Evolutionary conservation across 2,888 invertebrate genomes (phyloP).

Genomic region (Limnephilus auricula): DNA sequence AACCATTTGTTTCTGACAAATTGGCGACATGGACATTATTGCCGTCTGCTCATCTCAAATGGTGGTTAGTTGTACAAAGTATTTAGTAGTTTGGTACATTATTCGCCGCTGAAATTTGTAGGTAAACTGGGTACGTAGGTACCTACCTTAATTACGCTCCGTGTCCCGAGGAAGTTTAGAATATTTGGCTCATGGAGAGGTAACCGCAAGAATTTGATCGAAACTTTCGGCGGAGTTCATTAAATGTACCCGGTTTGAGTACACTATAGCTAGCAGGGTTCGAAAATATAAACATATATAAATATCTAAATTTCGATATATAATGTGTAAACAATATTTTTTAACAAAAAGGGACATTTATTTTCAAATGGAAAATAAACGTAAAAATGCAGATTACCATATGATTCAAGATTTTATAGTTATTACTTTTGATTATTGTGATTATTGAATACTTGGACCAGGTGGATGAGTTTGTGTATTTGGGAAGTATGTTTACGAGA

Average conservation of each 20-base stretch:
- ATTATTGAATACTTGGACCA: too few relatives aligned
- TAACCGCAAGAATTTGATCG: slow-evolving; percentile 40
- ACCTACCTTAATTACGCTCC: slow-evolving; percentile 27
- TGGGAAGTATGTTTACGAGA: too few relatives aligned
- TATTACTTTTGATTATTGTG: too few relatives aligned
- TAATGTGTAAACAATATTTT: too few relatives aligned
- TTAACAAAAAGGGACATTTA: too few relatives aligned
- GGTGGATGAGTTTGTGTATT: too few relatives aligned
- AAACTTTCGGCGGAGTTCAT: slow-evolving; percentile 29
- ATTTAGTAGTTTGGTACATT: background rate
- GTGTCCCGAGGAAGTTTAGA: slow-evolving; percentile 28
- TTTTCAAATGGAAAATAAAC: too few relatives aligned
- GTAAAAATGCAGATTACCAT: too few relatives aligned
- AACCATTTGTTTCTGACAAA: background rate
- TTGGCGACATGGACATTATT: background rate
- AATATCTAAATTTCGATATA: too few relatives aligned
- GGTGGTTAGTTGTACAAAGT: background rate
- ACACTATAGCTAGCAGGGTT: background rate
- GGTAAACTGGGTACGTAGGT: background rate
- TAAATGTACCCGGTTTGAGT: background rate
- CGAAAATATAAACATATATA: background rate
- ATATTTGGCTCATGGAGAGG: slow-evolving; percentile 33
- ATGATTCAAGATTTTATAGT: too few relatives aligned
- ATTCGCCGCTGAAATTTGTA: background rate
- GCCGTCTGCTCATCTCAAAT: background rate